phyloP scores from a whole-genome alignment of 2,797 vertebrate species.

The Thunnus albacares region DNA sequence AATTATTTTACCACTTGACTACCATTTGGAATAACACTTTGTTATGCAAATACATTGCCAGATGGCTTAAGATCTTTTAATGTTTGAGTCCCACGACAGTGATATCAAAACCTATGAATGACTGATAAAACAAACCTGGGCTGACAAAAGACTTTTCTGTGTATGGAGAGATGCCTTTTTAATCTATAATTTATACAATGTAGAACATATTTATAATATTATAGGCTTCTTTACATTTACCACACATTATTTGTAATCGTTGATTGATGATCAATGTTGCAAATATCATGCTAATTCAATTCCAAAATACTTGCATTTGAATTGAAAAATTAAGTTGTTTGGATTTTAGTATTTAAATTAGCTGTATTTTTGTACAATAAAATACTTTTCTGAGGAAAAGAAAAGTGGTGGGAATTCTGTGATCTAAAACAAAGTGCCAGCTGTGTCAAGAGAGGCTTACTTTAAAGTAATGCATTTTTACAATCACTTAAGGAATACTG shows the following conservation, averaged over 20 bases:
- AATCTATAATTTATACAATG: no score
- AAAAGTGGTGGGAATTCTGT: not conserved
- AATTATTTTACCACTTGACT: conserved; percentile 49
- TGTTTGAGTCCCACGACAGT: conserved; percentile 35
- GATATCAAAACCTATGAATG: conserved; percentile 40
- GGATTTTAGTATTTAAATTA: conserved; percentile 11
- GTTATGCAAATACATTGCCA: conserved; percentile 52
- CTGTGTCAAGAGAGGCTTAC: conserved; percentile 7
- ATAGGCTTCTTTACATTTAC: no score
- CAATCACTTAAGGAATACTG: not conserved
- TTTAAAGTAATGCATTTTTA: not conserved
- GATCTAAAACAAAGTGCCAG: conserved; percentile 36
- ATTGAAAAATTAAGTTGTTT: conserved; percentile 10
- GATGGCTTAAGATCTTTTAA: conserved; percentile 57
- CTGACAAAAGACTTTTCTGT: not conserved
- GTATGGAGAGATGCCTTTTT: no score
- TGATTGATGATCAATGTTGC: not conserved
- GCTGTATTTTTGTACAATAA: conserved; percentile 10
- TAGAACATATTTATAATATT: no score
- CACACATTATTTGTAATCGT: conserved; percentile 5
- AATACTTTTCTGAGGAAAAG: not conserved
- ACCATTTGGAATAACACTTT: conserved; percentile 45
- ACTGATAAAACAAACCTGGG: not conserved
- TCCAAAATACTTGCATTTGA: not conserved
- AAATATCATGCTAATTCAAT: conserved; percentile 7